A percentile compares a stretch with the other conserved stretches of the same genome.
Conservation (phyloP, 2,888 invertebrate genomes). For the Pristionchus japonicus region DNA sequence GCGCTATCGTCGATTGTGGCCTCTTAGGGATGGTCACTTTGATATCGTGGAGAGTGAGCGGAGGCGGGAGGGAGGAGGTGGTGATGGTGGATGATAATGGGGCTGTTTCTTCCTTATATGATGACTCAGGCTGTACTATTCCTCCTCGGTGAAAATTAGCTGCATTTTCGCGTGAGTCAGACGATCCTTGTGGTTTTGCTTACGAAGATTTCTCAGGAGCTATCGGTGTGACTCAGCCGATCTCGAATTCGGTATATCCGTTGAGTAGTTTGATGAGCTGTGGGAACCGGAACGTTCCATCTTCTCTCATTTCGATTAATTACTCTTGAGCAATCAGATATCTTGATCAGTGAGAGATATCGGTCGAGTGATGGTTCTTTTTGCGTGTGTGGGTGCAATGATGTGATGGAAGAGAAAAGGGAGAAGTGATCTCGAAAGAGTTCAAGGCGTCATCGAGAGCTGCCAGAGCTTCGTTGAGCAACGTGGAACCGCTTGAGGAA, state of each 20-base stretch:
- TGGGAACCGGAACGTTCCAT: not conserved
- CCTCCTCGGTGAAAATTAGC: not conserved
- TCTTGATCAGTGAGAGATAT: not conserved
- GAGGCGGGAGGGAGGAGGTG: not conserved
- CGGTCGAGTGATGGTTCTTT: not conserved
- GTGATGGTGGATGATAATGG: not conserved
- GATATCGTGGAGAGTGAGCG: too few species aligned
- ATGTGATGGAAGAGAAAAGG: not conserved
- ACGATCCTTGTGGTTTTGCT: not conserved
- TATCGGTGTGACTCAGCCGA: not conserved
- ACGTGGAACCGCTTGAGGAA: too few species aligned
- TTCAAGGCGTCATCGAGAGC: not conserved
- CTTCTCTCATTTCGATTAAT: slow-evolving; percentile 1
- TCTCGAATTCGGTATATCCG: not conserved
- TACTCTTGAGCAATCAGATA: not conserved
- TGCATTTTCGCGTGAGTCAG: not conserved
- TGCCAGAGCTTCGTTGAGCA: too few species aligned
- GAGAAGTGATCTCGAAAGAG: not conserved
- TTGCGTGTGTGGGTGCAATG: not conserved
- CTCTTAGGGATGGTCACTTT: not conserved
- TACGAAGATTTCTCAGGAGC: too few species aligned
- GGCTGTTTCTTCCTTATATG: too few species aligned
- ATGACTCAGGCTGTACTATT: not conserved
- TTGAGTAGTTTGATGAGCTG: not conserved
- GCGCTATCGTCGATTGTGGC: not conserved